Percentiles rank a stretch among this genome's conserved stretches.
Conservation (phyloP, 2,888 invertebrate species). For the Rosalia funebris region DNA sequence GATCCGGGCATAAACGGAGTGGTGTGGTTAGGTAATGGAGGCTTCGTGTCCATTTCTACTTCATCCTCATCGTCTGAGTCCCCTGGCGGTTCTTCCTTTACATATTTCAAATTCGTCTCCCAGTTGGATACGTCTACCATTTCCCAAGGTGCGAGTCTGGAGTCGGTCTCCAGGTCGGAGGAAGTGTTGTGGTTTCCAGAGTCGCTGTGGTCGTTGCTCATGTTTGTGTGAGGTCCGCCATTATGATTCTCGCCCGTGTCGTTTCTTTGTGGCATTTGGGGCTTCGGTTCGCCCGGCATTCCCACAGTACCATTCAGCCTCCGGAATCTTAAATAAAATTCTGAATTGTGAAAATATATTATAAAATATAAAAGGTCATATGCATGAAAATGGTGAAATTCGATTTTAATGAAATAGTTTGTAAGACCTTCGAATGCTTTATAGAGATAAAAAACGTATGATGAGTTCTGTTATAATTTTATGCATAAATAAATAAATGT, state of each 20-base stretch:
- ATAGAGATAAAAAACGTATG: no score
- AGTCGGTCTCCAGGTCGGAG: conserved; percentile 1
- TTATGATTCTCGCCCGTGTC: neutral
- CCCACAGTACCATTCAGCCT: conserved; percentile 70
- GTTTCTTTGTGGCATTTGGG: conserved; percentile 45
- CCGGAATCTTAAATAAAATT: conserved; percentile 61
- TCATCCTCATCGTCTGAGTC: conserved; percentile 14
- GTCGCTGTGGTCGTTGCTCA: neutral
- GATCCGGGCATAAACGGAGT: conserved; percentile 12
- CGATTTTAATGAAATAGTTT: no score
- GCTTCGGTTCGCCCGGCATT: conserved; percentile 68
- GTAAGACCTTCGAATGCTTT: no score
- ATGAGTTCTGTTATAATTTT: no score
- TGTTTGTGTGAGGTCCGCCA: neutral
- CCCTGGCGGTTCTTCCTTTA: conserved; percentile 14
- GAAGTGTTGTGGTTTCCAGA: neutral
- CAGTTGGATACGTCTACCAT: conserved; percentile 18
- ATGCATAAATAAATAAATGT: no score
- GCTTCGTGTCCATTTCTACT: neutral
- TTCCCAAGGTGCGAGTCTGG: conserved; percentile 14
- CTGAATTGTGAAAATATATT: no score
- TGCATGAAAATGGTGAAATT: no score
- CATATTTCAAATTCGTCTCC: conserved; percentile 3
- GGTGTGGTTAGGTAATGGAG: neutral
- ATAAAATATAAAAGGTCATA: no score